Evolutionary conservation across 2,888 invertebrate species (phyloP).

Genomic region (Netelia inedita): DNA sequence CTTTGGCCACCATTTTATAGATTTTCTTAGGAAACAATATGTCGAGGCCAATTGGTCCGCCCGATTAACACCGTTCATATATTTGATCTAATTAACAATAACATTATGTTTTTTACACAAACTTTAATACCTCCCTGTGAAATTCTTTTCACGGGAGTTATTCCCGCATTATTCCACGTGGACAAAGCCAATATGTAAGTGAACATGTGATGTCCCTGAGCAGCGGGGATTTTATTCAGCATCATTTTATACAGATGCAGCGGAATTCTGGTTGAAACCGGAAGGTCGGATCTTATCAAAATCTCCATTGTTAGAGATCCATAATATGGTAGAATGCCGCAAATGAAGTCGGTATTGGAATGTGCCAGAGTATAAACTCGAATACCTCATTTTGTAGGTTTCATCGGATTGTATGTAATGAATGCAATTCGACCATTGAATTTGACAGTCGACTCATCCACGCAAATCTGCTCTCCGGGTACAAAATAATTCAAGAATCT

Average conservation of each 20-base stretch:
- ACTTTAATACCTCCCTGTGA: background rate
- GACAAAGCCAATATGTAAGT: too few relatives aligned
- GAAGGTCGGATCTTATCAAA: slow-evolving; percentile 67
- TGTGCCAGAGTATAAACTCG: slow-evolving; percentile 64
- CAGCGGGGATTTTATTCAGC: too few relatives aligned
- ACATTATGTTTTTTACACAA: background rate
- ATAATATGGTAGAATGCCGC: slow-evolving; percentile 72
- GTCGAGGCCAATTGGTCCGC: background rate
- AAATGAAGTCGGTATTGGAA: slow-evolving; percentile 70
- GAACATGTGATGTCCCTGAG: background rate
- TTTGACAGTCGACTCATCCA: slow-evolving; percentile 70
- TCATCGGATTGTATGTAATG: slow-evolving; percentile 69
- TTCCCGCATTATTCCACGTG: background rate
- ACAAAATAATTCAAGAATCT: slow-evolving; percentile 54
- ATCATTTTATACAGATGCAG: slow-evolving; percentile 5
- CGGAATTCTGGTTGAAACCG: slow-evolving; percentile 68
- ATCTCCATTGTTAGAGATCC: slow-evolving; percentile 68
- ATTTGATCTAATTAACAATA: background rate
- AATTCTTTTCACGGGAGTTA: background rate
- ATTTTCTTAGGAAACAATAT: background rate
- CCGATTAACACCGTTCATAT: background rate
- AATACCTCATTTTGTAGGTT: slow-evolving; percentile 62
- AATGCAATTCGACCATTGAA: slow-evolving; percentile 71
- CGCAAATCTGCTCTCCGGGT: slow-evolving; percentile 56
- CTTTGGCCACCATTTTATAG: background rate